Base-by-base conservation (phyloP, 2,797 vertebrate species). In the Tadarida brasiliensis region DNA sequence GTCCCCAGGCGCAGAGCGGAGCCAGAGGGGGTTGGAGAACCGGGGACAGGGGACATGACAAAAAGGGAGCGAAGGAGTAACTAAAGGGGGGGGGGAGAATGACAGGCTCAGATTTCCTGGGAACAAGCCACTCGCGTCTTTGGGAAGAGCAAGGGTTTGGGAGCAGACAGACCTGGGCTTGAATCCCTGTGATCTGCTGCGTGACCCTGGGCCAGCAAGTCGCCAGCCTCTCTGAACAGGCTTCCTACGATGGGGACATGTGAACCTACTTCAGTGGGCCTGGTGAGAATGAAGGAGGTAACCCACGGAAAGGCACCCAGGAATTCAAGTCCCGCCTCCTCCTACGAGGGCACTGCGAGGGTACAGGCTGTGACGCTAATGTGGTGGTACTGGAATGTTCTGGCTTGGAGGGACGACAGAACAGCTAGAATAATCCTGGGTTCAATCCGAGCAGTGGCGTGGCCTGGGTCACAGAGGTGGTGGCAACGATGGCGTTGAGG, bases 171-270 rank as follows among this genome's bases (percentile, higher is more conserved):
- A 84, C n/a, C 20, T 22, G 28, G 68, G 26, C 15, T 80, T 17
- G 59, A 22, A 39, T 65, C 10, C 56, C 87, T 73, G 14, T n/a
- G 5, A n/a, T 33, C 26, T 59, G 68, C 83, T 68, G 54, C 30
- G 90, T 49, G 71, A 61, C 35, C 26, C 56, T 47, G 61, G 8
- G 71, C 61, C 84, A 35, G 87, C 61, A 87, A 35, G 87, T 8
- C 7, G 26, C 67, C 20, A 26, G 15, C 83, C 77, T 57, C 80
- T 90, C 76, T n/a, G 87, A 91, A 77, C 28, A 61, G 0, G 4
- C n/a, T 51, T 68, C n/a, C 49, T 88, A 16, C 33, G 51, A 47
- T 1, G 61, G 16, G 86, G 83, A 63, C 7, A 1, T 0, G n/a
- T 0, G 12, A 67, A 20, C 56, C 35, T 68, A 28, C 81, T 49